These are phyloP conservation scores for Brachyrhaphis roseni DNA, from an alignment of 2,797 vertebrate species.

Conservation along the genomic window DNA sequence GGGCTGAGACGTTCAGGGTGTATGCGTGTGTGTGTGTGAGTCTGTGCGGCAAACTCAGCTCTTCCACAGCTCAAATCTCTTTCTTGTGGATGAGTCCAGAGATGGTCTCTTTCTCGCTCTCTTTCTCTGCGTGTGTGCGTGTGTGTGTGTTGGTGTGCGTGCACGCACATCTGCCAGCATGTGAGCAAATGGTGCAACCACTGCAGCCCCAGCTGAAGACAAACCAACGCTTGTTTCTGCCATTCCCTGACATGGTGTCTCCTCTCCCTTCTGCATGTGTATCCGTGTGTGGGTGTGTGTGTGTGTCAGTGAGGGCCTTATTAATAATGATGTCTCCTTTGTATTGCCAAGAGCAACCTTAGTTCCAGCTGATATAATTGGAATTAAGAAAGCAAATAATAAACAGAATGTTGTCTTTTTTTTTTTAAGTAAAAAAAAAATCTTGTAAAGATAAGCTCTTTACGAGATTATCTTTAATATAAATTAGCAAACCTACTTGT, in stretches of 20 bases:
- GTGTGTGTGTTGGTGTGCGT: constrained; percentile 19
- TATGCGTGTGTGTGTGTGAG: constrained; percentile 51
- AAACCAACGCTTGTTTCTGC: constrained; percentile 46
- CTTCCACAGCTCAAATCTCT: constrained; percentile 68
- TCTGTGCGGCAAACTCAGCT: constrained; percentile 73
- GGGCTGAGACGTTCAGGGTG: constrained; percentile 68
- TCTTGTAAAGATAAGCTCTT: neutral
- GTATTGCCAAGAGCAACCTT: constrained; percentile 37
- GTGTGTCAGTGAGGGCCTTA: constrained; percentile 24
- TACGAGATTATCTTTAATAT: constrained; percentile 10
- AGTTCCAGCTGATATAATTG: constrained; percentile 42
- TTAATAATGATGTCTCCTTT: constrained; percentile 57
- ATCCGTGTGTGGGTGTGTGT: neutral
- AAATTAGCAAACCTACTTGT: neutral
- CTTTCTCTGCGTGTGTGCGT: constrained; percentile 15
- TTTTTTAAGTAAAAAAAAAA: neutral
- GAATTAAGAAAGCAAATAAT: constrained; percentile 40
- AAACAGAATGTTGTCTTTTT: neutral
- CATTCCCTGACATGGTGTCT: constrained; percentile 41
- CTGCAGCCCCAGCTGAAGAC: constrained; percentile 60
- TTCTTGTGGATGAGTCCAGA: constrained; percentile 72
- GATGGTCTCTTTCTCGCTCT: constrained; percentile 45
- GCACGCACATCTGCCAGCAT: constrained; percentile 39
- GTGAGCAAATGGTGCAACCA: constrained; percentile 71
- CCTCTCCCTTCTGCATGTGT: neutral